A percentile compares a stretch with the other conserved stretches of the same genome.
phyloP scores from a whole-genome alignment of 2,888 invertebrate species.

The Anorthoa munda region DNA sequence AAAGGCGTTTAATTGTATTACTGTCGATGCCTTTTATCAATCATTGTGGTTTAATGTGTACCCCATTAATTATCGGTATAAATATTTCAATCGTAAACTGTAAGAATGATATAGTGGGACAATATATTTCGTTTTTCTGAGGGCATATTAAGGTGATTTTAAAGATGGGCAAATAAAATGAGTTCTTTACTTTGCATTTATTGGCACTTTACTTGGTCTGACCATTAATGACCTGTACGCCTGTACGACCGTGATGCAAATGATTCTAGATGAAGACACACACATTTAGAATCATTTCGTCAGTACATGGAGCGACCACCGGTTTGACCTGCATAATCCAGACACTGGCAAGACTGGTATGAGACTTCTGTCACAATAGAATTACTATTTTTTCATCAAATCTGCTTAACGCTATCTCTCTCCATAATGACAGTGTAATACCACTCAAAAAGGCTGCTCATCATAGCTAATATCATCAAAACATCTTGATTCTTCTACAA shows the following conservation, averaged over 20 bases:
- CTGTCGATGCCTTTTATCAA: slow-evolving; percentile 66
- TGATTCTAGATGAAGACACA: too few species aligned
- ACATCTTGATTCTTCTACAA: slow-evolving; percentile 59
- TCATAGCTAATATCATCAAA: slow-evolving; percentile 65
- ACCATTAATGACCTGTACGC: too few species aligned
- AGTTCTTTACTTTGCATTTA: background rate
- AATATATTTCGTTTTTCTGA: slow-evolving; percentile 12
- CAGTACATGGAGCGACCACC: too few species aligned
- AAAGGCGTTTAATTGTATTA: slow-evolving; percentile 68
- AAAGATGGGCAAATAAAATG: slow-evolving; percentile 23
- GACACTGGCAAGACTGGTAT: too few species aligned
- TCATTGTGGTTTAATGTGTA: slow-evolving; percentile 64
- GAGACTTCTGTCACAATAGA: background rate
- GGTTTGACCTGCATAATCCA: too few species aligned
- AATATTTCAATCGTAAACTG: slow-evolving; percentile 55
- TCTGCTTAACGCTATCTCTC: background rate
- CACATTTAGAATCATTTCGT: too few species aligned
- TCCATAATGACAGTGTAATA: background rate
- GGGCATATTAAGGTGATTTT: slow-evolving; percentile 8
- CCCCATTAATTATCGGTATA: slow-evolving; percentile 63
- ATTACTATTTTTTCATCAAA: too few species aligned
- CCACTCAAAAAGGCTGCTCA: slow-evolving; percentile 34
- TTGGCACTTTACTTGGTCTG: background rate
- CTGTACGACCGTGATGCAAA: too few species aligned
- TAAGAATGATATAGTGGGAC: slow-evolving; percentile 28